A percentile compares a stretch with the other conserved stretches of the same genome.
phyloP scores from a whole-genome alignment of 2,113 vertebrate genomes.

The Scortum barcoo region DNA sequence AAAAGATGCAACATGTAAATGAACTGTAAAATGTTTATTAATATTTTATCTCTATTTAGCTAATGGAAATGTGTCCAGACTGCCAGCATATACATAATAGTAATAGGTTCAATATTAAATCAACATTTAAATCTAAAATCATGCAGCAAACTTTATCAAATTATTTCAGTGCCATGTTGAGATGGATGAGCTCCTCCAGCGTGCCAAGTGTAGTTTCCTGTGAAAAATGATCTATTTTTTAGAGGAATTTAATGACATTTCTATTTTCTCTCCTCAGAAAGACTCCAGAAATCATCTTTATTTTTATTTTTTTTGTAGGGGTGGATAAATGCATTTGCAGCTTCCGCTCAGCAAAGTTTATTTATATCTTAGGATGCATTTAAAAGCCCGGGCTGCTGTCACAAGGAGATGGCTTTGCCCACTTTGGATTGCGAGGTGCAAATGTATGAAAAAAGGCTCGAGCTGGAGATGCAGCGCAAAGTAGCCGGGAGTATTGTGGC shows the following conservation, averaged over 20 bases:
- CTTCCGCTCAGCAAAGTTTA: conserved; percentile 76
- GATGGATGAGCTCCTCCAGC: conserved; percentile 47
- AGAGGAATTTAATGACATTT: conserved; percentile 75
- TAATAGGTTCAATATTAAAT: not conserved
- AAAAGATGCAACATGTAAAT: not conserved
- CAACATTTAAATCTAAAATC: conserved; percentile 15
- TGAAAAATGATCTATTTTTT: conserved; percentile 73
- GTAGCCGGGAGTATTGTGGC: conserved; percentile 76
- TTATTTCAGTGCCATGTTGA: conserved; percentile 45
- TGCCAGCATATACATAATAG: no score
- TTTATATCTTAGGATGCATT: conserved; percentile 81
- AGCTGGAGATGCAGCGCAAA: conserved; percentile 73
- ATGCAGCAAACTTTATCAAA: conserved; percentile 14
- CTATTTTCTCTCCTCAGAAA: conserved; percentile 59
- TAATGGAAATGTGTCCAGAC: not conserved
- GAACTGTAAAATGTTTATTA: not conserved
- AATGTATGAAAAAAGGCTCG: conserved; percentile 84
- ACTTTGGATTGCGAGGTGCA: conserved; percentile 82
- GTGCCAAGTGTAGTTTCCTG: conserved; percentile 47
- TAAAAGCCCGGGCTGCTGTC: conserved; percentile 77
- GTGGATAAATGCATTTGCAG: conserved; percentile 80
- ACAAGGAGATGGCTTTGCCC: conserved; percentile 70
- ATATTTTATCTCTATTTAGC: not conserved
- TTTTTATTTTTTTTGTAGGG: conserved; percentile 49
- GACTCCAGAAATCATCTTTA: conserved; percentile 52